Evolutionary conservation across 2,797 vertebrate species (phyloP), one percentile per base, ranked within the genome.

Genomic region (Taenioides sp.): DNA sequence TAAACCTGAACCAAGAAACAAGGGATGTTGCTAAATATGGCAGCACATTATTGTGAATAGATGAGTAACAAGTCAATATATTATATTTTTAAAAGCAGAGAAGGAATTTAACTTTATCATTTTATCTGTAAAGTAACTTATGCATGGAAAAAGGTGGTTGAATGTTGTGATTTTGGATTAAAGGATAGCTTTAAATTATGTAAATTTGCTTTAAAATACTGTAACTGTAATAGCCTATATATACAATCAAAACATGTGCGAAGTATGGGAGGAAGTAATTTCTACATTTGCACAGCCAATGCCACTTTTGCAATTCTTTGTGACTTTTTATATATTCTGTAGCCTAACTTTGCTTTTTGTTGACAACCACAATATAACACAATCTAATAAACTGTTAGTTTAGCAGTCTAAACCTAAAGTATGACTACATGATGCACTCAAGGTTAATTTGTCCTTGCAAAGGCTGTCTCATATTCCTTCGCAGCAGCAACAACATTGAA

Each of bases 21-120:
- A 67, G 65, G 81, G 85, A 71, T 95, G 94, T 86, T 95, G 94
- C 88, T 95, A 77, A 93, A 67, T 67, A 27, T 52, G 47, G 61
- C 64, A 70, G 60, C 71, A 25, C 5, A 40, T 27, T 62, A 28
- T 49, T 50, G 43, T 49, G 25, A 65, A 65, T 65, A 40, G 7
- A 34, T 14, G 2, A 61, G 28, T 20, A 60, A 31, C 4, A 62
- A 37, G n/a, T 6, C 22, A 22, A 40, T 28, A 37, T 63, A 22
- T 34, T 31, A 20, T 34, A 4, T 47, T 34, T n/a, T 63, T 63
- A 14, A 22, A 63, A 16, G 34, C 10, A 43, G 18, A 60, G 27
- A 9, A 18, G 58, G 7, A 31, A 60, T 57, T 57, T 12, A 9
- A 54, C 14, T 47, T 16, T 47, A 47, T 47, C 7, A 47, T 22